These are phyloP conservation scores for Lamellibrachia columna DNA, from an alignment of 2,888 invertebrate species.

Conservation along the genomic window DNA sequence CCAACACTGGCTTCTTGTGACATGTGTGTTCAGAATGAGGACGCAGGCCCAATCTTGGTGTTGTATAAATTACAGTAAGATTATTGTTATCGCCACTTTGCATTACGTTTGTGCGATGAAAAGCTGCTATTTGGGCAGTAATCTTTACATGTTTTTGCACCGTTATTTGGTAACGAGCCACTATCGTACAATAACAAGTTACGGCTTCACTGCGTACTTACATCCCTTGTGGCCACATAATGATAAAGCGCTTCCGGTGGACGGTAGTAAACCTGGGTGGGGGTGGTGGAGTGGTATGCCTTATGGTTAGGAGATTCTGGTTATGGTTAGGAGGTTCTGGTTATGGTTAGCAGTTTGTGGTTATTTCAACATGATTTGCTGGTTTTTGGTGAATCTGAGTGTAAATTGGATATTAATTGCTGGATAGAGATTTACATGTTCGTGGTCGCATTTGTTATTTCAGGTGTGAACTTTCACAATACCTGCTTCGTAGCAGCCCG, in stretches of 20 bases:
- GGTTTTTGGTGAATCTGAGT: background rate
- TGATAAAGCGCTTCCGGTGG: background rate
- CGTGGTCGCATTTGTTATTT: background rate
- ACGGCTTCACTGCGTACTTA: background rate
- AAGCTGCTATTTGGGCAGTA: background rate
- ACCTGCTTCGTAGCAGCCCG: background rate
- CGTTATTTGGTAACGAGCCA: background rate
- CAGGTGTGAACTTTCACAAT: background rate
- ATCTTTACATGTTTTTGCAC: background rate
- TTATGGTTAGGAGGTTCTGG: background rate
- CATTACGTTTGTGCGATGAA: background rate
- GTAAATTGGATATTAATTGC: background rate
- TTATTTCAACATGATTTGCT: background rate
- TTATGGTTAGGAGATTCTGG: background rate
- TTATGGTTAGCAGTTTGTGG: background rate
- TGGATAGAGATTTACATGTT: background rate
- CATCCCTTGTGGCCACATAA: background rate
- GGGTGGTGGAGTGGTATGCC: background rate
- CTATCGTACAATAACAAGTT: background rate
- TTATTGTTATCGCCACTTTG: conserved; percentile 3
- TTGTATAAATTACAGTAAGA: background rate
- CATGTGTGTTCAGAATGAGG: background rate
- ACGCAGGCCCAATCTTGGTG: background rate
- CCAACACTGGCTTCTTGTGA: no score
- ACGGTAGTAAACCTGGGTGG: background rate